Evolutionary conservation across 2,797 vertebrate species (phyloP).

Genomic region (Vireo griseus): DNA sequence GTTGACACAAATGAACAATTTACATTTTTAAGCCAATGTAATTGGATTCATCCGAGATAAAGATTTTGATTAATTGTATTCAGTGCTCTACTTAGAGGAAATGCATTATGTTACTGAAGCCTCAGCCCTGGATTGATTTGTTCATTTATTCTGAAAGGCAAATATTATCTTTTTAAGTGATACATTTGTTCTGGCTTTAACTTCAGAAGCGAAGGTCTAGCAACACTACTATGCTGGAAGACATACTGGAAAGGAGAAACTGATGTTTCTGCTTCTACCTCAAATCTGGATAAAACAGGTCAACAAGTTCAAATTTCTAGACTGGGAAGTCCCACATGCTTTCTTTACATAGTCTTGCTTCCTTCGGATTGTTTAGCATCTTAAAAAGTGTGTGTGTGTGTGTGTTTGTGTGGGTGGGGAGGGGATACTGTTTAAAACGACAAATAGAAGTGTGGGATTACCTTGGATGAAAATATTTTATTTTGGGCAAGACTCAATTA

Average conservation of each 20-base stretch:
- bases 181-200: not conserved
- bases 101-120: not conserved
- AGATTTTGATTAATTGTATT: conserved; percentile 19
- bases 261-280: not conserved
- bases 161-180: not conserved
- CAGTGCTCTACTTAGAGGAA: not conserved
- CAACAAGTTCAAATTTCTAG: not conserved
- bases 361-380: not conserved
- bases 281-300: not conserved
- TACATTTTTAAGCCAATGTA: not conserved
- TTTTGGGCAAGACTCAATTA: not conserved
- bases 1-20: conserved; percentile 8
- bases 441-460: not conserved
- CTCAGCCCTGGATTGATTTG: not conserved
- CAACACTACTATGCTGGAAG: not conserved
- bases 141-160: not conserved
- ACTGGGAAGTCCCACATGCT: not conserved
- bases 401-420: not conserved
- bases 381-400: not conserved
- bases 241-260: fast-evolving
- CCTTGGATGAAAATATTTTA: not conserved
- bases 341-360: not conserved
- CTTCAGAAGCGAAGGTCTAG: not conserved
- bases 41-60: not conserved
- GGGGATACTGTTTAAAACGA: not conserved